phyloP scores from a whole-genome alignment of 2,888 invertebrate species.

The Thumatha senex region DNA sequence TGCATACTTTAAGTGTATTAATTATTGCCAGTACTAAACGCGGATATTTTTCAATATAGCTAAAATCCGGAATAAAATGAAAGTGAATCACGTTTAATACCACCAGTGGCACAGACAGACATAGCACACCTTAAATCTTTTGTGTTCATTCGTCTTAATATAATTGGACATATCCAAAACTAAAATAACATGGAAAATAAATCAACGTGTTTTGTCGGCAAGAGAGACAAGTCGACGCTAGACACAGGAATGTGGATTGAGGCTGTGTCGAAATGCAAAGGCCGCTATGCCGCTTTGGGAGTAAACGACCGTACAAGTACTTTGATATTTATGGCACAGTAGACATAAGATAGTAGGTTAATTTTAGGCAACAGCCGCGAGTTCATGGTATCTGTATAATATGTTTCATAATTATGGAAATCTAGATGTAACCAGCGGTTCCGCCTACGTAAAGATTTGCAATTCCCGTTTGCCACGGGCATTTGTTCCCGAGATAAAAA shows the following conservation, averaged over 20 bases:
- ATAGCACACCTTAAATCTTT: constrained; percentile 27
- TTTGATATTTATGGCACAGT: constrained; percentile 20
- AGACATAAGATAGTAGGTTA: background rate
- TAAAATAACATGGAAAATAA: constrained; percentile 42
- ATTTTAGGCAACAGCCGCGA: background rate
- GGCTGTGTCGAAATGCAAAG: constrained; percentile 57
- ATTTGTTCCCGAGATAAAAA: too few species aligned
- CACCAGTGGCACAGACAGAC: constrained; percentile 16
- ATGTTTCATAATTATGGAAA: background rate
- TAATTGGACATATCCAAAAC: constrained; percentile 42
- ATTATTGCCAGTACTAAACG: too few species aligned
- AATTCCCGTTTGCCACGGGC: too few species aligned
- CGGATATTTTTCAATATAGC: too few species aligned
- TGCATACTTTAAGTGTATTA: too few species aligned
- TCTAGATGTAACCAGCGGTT: too few species aligned
- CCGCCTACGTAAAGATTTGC: too few species aligned
- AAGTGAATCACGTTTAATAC: too few species aligned
- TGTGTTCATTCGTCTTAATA: constrained; percentile 35
- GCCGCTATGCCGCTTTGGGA: constrained; percentile 39
- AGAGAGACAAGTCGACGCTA: constrained; percentile 50
- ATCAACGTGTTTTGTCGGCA: constrained; percentile 46
- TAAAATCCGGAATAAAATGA: too few species aligned
- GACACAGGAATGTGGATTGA: constrained; percentile 48
- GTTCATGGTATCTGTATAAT: background rate
- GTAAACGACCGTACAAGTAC: constrained; percentile 32